phyloP scores from a whole-genome alignment of 53 echinoderm and acorn worm genomes.

The Holothuria scabra region DNA sequence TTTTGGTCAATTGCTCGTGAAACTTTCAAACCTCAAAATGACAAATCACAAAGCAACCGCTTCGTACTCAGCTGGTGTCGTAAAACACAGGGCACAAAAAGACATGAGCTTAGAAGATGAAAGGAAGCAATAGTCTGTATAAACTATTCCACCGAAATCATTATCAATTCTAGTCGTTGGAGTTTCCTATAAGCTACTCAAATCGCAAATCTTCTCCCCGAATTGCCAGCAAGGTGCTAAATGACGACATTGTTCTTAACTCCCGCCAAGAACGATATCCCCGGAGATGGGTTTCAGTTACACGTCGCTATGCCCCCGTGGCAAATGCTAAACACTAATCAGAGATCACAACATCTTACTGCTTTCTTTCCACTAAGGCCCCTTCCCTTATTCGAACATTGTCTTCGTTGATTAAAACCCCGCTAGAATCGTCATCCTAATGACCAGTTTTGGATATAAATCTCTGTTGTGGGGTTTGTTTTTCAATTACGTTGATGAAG shows the following conservation, averaged over 20 bases:
- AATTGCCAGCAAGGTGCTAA: constrained; percentile 30
- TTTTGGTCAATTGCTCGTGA: no score
- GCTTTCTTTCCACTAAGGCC: constrained; percentile 16
- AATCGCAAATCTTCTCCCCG: constrained; percentile 28
- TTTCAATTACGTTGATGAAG: constrained; percentile 57
- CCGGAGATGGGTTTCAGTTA: constrained; percentile 38
- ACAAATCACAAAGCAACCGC: no score
- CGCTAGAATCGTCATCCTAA: constrained; percentile 38
- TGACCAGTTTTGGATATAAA: constrained; percentile 49
- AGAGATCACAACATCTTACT: constrained; percentile 19
- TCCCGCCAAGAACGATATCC: constrained; percentile 5
- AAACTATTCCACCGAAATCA: no score
- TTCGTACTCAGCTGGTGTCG: no score
- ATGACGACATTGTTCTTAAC: constrained; percentile 36
- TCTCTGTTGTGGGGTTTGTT: constrained; percentile 49
- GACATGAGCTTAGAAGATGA: no score
- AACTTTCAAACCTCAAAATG: no score
- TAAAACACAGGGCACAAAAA: no score
- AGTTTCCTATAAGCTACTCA: constrained; percentile 44
- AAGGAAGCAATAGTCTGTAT: no score
- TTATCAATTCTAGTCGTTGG: no score
- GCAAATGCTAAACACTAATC: constrained; percentile 44
- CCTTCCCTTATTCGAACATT: constrained; percentile 18
- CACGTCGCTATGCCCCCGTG: constrained; percentile 31
- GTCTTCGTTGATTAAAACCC: constrained; percentile 48